Evolutionary conservation across 2,888 invertebrate genomes (phyloP), one percentile per base, ranked within the genome.

Genomic region (Megastigmus dorsalis): DNA sequence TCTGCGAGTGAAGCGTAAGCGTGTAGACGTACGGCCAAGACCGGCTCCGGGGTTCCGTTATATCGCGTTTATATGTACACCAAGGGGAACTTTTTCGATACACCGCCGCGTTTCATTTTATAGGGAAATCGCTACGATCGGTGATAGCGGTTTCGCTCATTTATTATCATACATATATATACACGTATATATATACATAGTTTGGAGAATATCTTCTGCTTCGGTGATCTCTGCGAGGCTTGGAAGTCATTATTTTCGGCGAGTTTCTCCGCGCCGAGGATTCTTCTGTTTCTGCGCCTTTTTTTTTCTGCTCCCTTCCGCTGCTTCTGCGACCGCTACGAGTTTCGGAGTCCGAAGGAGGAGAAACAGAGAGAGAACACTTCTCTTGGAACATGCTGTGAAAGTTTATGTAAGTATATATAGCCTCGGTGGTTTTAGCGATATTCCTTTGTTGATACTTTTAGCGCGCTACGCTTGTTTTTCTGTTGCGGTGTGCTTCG

Each of bases 81-180:
- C 30, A n/a, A n/a, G n/a, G n/a, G n/a, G n/a, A n/a, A n/a, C n/a
- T n/a, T n/a, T n/a, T n/a, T n/a, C n/a, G n/a, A n/a, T n/a, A n/a
- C n/a, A n/a, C n/a, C 18, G 0, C 38, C 13, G 33, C 2, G 50
- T 43, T 2, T 10, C 10, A n/a, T n/a, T n/a, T n/a, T n/a, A n/a
- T n/a, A n/a, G 60, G 41, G 13, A 55, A 26, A 33, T 43, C 63
- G 70, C 55, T 55, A 55, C 63, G 62, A 28, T 18, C 10, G n/a
- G 52, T 52, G 69, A 41, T 9, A 54, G 54, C 69, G 62, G 9
- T 38, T 30, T 66, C 26, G n/a, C 9, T 23, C 18, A 6, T n/a
- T 26, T 28, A 10, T 20, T 26, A 13, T 30, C 10, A n/a, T n/a
- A n/a, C n/a, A n/a, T n/a, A n/a, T n/a, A n/a, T n/a, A n/a, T n/a